phyloP scores from a whole-genome alignment of 2,888 invertebrate species.

The Fissipunctia ypsillon region DNA sequence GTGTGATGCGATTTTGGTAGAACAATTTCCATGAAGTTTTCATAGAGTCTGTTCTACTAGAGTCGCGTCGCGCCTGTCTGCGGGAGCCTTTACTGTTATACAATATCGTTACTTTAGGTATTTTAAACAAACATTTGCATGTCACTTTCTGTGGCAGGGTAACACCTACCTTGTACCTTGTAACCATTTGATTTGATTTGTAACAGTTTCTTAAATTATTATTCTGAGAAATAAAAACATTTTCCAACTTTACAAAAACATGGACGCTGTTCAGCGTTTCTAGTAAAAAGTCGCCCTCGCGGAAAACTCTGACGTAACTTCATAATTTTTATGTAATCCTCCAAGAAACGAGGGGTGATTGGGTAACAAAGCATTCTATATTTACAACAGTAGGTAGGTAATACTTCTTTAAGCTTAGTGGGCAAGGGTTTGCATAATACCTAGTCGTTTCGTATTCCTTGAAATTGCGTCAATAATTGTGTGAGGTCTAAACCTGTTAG shows the following conservation, averaged over 20 bases:
- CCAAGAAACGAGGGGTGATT: background rate
- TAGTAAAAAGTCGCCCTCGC: background rate
- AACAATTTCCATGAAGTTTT: too few species aligned
- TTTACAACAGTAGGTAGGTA: background rate
- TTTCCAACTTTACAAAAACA: background rate
- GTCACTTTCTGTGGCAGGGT: background rate
- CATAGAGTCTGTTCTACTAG: too few species aligned
- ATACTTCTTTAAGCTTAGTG: background rate
- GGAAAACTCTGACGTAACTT: background rate
- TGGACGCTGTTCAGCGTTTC: background rate
- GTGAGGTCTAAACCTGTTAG: too few species aligned
- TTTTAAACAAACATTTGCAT: background rate
- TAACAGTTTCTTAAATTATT: background rate
- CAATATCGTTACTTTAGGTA: too few species aligned
- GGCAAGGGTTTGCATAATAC: background rate
- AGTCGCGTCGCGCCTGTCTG: too few species aligned
- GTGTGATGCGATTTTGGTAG: too few species aligned
- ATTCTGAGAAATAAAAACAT: background rate
- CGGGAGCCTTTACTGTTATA: too few species aligned
- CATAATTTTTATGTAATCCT: constrained; percentile 2
- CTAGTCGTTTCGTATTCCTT: background rate
- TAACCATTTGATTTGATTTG: background rate
- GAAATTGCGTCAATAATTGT: background rate
- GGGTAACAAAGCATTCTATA: background rate
- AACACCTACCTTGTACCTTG: background rate